phyloP scores from a whole-genome alignment of 2,888 invertebrate species.

The Mesorhabditis belari region DNA sequence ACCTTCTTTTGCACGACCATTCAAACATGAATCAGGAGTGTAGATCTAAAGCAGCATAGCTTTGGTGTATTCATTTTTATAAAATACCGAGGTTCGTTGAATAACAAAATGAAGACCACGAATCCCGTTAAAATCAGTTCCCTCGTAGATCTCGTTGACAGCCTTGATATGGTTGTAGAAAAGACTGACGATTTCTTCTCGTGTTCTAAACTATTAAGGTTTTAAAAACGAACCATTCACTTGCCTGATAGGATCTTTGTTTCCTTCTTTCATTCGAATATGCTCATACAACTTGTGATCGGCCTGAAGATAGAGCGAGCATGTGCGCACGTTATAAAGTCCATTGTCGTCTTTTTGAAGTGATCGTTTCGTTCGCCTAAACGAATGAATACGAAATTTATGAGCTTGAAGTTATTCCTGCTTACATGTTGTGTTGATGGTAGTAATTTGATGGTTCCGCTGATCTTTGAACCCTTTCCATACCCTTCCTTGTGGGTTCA shows the following conservation, averaged over 20 bases:
- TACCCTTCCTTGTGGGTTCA: conserved; percentile 70
- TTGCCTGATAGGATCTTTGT: conserved; percentile 49
- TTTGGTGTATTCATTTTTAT: too few species aligned
- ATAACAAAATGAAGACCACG: conserved; percentile 94
- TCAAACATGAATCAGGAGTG: conserved; percentile 73
- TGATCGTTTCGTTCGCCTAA: conserved; percentile 24
- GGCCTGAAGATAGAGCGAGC: conserved; percentile 70
- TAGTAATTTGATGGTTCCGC: too few species aligned
- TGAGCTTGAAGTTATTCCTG: too few species aligned
- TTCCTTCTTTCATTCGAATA: conserved; percentile 65
- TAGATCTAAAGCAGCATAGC: too few species aligned
- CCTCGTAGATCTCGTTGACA: conserved; percentile 91
- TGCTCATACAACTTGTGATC: conserved; percentile 96
- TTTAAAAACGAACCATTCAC: too few species aligned
- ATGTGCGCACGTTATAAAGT: conserved; percentile 45
- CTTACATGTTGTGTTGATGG: too few species aligned
- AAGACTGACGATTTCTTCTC: conserved; percentile 90
- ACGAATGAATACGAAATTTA: too few species aligned
- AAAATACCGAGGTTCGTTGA: conserved; percentile 75
- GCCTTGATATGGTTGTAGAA: conserved; percentile 98
- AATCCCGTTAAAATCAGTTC: conserved; percentile 89
- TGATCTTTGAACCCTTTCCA: conserved; percentile 74
- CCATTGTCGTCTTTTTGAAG: conserved; percentile 19
- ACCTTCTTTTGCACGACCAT: conserved; percentile 26
- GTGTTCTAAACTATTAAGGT: too few species aligned